Conservation (phyloP, 92 coral and sea anemone genomes). For the Metridium senile region DNA sequence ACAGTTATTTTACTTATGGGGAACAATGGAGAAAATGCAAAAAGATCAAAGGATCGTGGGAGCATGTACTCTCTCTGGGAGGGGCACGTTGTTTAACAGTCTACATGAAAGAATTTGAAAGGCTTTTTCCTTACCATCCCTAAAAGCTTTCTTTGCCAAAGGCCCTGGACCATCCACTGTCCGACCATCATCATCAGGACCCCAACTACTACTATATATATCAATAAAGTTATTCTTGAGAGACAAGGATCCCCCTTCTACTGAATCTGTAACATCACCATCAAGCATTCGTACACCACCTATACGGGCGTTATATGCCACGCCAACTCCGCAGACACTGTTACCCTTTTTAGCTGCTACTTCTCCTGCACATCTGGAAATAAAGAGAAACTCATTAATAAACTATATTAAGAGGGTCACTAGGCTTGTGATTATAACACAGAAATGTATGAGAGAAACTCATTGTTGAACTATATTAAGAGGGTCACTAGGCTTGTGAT, state of each 20-base stretch:
- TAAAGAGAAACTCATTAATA: background rate
- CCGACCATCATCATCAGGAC: conserved; percentile 96
- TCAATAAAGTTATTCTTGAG: conserved; percentile 75
- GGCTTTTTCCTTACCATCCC: conserved; percentile 80
- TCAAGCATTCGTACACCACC: conserved; percentile 99
- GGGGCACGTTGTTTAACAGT: too few species aligned
- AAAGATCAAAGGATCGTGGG: too few species aligned
- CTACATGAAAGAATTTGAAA: too few species aligned
- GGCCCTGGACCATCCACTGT: conserved; percentile 98
- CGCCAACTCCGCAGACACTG: conserved; percentile 90
- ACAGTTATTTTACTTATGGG: too few species aligned
- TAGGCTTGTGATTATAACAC: too few species aligned
- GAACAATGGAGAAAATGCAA: too few species aligned
- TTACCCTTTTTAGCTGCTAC: conserved; percentile 85
- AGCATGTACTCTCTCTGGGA: too few species aligned
- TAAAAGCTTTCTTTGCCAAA: conserved; percentile 85
- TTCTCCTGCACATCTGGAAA: conserved; percentile 95
- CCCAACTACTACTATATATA: conserved; percentile 99
- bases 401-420: background rate
- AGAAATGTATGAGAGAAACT: too few species aligned
- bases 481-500: too few species aligned
- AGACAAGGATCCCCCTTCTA: conserved; percentile 89
- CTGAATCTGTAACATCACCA: conserved; percentile 95
- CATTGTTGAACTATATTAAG: too few species aligned
- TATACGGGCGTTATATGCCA: conserved; percentile 90